Percentiles rank a stretch among this genome's conserved stretches.
These are phyloP conservation scores for Camponotus fellah DNA, from an alignment of 2,888 invertebrate genomes.

Conservation along the genomic window DNA sequence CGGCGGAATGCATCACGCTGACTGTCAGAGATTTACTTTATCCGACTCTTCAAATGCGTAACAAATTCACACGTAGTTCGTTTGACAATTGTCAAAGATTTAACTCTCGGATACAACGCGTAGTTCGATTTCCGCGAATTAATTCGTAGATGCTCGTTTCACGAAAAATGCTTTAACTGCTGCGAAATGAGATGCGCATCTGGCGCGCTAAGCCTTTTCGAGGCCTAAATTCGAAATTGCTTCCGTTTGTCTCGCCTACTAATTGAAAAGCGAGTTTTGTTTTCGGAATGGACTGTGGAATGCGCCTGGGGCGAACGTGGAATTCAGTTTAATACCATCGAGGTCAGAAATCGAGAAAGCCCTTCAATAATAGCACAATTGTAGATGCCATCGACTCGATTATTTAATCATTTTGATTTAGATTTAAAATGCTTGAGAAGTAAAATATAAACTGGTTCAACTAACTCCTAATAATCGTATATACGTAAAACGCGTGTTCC, in stretches of 20 bases:
- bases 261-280: slow-evolving; percentile 45
- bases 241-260: slow-evolving; percentile 34
- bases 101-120: slow-evolving; percentile 3
- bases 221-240: slow-evolving; percentile 64
- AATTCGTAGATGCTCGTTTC: not conserved
- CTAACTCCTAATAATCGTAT: not conserved
- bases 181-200: slow-evolving; percentile 73
- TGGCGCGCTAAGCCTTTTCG: slow-evolving; percentile 23
- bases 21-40: slow-evolving; percentile 53
- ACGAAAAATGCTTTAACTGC: slow-evolving; percentile 71
- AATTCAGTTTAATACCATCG: slow-evolving; percentile 53
- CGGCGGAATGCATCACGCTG: slow-evolving; percentile 50
- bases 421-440: not conserved
- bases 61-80: slow-evolving; percentile 42
- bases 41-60: slow-evolving; percentile 37
- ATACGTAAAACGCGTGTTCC: too few species aligned
- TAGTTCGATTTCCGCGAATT: slow-evolving; percentile 19
- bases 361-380: not conserved
- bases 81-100: slow-evolving; percentile 43
- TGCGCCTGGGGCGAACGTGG: slow-evolving; percentile 41
- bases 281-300: slow-evolving; percentile 57
- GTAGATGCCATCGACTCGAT: slow-evolving; percentile 35
- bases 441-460: not conserved
- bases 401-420: slow-evolving; percentile 15
- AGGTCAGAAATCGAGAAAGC: slow-evolving; percentile 53